Evolutionary conservation across 2,888 invertebrate genomes (phyloP).

Genomic region (Leptothorax acervorum): DNA sequence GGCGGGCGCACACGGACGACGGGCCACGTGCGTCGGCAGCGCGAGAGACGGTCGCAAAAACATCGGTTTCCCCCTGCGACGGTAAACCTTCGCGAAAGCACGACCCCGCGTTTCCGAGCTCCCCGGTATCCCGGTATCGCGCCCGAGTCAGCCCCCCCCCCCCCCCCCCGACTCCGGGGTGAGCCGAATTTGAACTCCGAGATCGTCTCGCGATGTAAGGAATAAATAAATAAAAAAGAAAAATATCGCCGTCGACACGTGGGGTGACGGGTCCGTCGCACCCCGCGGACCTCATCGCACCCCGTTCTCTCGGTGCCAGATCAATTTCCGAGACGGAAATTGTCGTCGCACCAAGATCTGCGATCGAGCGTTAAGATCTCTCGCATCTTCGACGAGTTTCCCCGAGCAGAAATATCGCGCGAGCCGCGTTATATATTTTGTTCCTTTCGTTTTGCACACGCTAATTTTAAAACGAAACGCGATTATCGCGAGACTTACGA

Average conservation of each 20-base stretch:
- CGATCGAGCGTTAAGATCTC: neutral
- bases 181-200: neutral
- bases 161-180: neutral
- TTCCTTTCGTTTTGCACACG: neutral
- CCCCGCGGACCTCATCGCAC: neutral
- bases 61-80: slow-evolving; percentile 72
- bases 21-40: slow-evolving; percentile 53
- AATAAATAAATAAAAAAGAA: neutral
- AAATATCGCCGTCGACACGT: neutral
- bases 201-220: too few relatives aligned
- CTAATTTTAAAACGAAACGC: neutral
- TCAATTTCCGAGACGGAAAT: neutral
- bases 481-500: neutral
- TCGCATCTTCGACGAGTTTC: too few relatives aligned
- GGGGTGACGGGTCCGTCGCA: neutral
- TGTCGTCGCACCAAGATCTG: slow-evolving; percentile 2
- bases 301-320: neutral
- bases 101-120: slow-evolving; percentile 63
- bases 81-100: slow-evolving; percentile 60
- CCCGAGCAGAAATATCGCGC: neutral
- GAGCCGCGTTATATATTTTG: neutral
- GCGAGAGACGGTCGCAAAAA: slow-evolving; percentile 78
- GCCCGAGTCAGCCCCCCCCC: slow-evolving; percentile 19
- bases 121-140: slow-evolving; percentile 12
- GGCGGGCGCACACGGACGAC: slow-evolving; percentile 41